Base-by-base conservation (phyloP, 2,888 invertebrate species). In the Euproctis similis region DNA sequence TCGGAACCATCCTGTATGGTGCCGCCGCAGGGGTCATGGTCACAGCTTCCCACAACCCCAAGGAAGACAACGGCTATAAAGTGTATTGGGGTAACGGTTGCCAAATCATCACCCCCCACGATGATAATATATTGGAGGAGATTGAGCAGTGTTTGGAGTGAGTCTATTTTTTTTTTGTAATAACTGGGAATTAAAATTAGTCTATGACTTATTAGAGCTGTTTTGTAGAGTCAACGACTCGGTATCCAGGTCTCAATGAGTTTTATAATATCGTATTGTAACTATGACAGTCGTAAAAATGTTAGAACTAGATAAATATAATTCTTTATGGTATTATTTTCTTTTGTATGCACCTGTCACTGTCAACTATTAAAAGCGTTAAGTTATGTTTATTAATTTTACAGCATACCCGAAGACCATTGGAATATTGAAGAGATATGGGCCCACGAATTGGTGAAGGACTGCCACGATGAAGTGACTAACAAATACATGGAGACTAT, bases 21-120 rank as follows among this genome's bases (percentile, higher is more conserved):
- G 92, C 93, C 30, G 89, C 90, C 1, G 94, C 92, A 19, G 97
- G 97, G 0, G 88, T 97, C 3, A 96, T 97, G 94, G 89, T 97
- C 3, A 98, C 97, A 0, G 97, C 97, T 0, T 97, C 96, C 0
- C 97, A 97, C 60, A 97, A 97, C 76, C 97, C 97, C 0, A 96
- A 95, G 64, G 91, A 96, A 13, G 97, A 98, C 62, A 97, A 97
- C 64, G 97, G 97, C 1, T 99, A 98, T 63, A 99, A 99, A 85
- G 97, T 97, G 4, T 99, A 98, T 69, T 97, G 96, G 92, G 84
- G 87, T 5, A 98, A 98, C 72, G 96, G 97, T 0, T 92, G 96
- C 4, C 99, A 98, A 88, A 97, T 99, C 39, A 92, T 96, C 36
- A 72, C 94, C 0, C 99, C 99, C 0, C 93, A 93, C 43, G 99